These are phyloP conservation scores for Matsumyia berberina DNA, from an alignment of 2,888 invertebrate genomes.

Conservation along the genomic window DNA sequence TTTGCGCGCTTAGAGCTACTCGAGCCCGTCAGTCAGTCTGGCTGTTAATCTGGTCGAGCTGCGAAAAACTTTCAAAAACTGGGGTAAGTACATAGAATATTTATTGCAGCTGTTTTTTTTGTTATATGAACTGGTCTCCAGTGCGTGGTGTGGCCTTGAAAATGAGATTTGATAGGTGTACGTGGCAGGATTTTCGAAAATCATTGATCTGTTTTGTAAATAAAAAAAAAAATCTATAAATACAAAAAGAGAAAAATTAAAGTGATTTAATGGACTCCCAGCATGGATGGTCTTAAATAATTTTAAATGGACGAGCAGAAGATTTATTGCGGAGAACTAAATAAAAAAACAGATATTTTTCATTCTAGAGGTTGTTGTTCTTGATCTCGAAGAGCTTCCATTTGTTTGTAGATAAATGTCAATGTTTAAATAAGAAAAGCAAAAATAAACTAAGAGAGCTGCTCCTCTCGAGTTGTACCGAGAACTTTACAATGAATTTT, in stretches of 20 bases:
- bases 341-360: conserved; percentile 4
- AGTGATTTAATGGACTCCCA: conserved; percentile 45
- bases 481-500: too few species aligned
- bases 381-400: background rate
- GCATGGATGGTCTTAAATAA: background rate
- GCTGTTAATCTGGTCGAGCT: conserved; percentile 5
- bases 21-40: conserved; percentile 31
- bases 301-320: conserved; percentile 6
- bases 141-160: conserved; percentile 53
- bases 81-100: conserved; percentile 10
- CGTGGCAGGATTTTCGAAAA: conserved; percentile 6
- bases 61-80: conserved; percentile 8
- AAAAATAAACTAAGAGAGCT: too few species aligned
- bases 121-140: conserved; percentile 16
- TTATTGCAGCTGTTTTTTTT: conserved; percentile 37
- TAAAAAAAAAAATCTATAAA: conserved; percentile 28
- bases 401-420: background rate
- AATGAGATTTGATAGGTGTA: conserved; percentile 23
- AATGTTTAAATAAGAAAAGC: background rate
- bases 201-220: conserved; percentile 30
- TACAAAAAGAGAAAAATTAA: background rate
- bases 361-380: background rate
- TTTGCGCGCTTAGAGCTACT: conserved; percentile 17
- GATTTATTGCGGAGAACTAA: conserved; percentile 18
- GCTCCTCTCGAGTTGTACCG: too few species aligned